Evolutionary conservation across 2,797 vertebrate species (phyloP), one percentile per base, ranked within the genome.

Genomic region (Brachymystax lenok): DNA sequence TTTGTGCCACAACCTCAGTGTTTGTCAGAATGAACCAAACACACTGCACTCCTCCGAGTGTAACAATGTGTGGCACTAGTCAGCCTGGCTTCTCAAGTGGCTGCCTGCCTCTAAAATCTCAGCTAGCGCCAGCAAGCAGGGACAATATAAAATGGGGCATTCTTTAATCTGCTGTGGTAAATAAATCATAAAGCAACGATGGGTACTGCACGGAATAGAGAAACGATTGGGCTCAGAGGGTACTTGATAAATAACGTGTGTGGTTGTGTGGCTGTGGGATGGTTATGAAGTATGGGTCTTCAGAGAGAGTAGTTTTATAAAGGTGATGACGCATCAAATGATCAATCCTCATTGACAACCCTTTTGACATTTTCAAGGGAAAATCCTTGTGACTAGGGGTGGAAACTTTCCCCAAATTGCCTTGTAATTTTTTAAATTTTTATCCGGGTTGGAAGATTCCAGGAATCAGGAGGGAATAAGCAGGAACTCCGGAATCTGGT

Each of bases 141-240:
- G 4, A 21, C 8, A 10, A 19, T 21, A 56, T 10, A 12, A 54
- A 61, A 33, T 14, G 46, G 5, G 40, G 6, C 30, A 54, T 50
- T 68, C 21, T 14, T 0, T 24, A 35, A 35, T 56, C 68, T 21
- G 13, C 46, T 64, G 24, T 71, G 28, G 24, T 40, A 30, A 69
- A 75, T 71, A 46, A 79, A 74, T 61, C 24, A 40, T 46, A 40
- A 51, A 19, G 67, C 13, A 19, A 59, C 51, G 21, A 33, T 64
- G 24, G 56, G 24, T 30, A 27, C 0, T 52, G 56, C 67, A 7
- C 16, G 4, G 6, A 50, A 24, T 21, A 30, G 27, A 30, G 27
- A 8, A 63, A 77, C 54, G 51, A 69, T 40, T n/a, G 54, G 51
- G 21, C 69, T 24, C 12, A 21, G 10, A 61, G 59, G 5, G 67